Conservation (phyloP, 2,888 invertebrate species). For the Gastracanthus pulcherrimus region DNA sequence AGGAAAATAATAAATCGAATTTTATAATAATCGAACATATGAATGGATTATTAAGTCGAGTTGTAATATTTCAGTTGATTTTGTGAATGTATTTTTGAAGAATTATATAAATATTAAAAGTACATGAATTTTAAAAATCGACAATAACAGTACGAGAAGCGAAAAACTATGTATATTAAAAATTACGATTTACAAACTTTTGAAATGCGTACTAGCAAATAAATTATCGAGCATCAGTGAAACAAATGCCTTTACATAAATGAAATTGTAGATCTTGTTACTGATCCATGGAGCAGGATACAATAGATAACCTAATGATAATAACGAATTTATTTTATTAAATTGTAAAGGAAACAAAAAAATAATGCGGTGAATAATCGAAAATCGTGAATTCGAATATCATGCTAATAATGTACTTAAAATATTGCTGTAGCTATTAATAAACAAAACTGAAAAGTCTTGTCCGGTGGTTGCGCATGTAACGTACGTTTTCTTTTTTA, state of each 20-base stretch:
- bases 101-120: too few relatives aligned
- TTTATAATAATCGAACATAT: too few relatives aligned
- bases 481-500: not conserved
- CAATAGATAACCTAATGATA: too few relatives aligned
- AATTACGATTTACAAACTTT: not conserved
- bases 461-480: not conserved
- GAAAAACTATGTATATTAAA: not conserved
- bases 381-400: not conserved
- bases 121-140: too few relatives aligned
- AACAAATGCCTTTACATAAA: not conserved
- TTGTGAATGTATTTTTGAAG: too few relatives aligned
- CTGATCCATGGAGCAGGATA: not conserved
- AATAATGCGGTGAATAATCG: not conserved
- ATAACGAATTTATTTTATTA: not conserved
- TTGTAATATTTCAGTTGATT: too few relatives aligned
- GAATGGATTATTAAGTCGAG: too few relatives aligned
- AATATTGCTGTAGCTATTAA: conserved; percentile 32
- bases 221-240: not conserved
- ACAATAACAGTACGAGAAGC: too few relatives aligned
- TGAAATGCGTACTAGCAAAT: not conserved
- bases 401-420: not conserved
- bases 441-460: conserved; percentile 1
- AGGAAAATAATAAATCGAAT: too few relatives aligned
- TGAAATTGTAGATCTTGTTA: not conserved
- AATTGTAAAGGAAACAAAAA: not conserved